phyloP scores from a whole-genome alignment of 2,113 vertebrate species.

The Toxotes chatareus region DNA sequence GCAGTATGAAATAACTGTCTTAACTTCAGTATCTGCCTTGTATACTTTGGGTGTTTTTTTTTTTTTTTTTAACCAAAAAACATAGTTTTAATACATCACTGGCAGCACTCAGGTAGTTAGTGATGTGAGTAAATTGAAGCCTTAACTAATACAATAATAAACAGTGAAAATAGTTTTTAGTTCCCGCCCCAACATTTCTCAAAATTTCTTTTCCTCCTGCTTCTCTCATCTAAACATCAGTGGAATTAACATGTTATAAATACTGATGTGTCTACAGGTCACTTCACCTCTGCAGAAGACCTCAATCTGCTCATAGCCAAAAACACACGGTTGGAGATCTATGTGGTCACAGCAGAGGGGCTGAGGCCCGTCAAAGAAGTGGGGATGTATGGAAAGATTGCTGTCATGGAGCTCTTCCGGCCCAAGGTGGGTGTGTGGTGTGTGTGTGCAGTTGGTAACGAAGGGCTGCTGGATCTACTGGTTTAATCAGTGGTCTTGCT shows the following conservation, averaged over 20 bases:
- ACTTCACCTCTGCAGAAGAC: conserved; percentile 97
- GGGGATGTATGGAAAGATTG: conserved; percentile 98
- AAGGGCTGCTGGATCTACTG: not conserved
- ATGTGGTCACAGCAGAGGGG: conserved; percentile 96
- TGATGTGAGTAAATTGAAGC: not conserved
- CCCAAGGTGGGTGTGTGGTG: conserved; percentile 88
- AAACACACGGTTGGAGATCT: conserved; percentile 98
- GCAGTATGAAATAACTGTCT: no score
- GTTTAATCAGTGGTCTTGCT: not conserved
- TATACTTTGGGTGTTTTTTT: no score
- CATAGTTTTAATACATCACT: no score
- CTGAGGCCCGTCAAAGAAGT: conserved; percentile 98
- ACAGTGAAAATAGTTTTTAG: not conserved
- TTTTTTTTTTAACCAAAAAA: no score
- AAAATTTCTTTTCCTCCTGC: not conserved
- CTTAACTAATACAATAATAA: not conserved
- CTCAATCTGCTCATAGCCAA: conserved; percentile 97
- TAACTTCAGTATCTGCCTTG: no score
- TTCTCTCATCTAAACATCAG: not conserved
- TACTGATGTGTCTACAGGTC: conserved; percentile 82
- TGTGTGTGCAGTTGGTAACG: not conserved
- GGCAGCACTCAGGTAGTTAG: no score
- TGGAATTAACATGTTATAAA: not conserved
- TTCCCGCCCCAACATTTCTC: no score
- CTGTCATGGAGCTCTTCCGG: conserved; percentile 98